A percentile compares a stretch with the other conserved stretches of the same genome.
Evolutionary conservation across 2,113 vertebrate species (phyloP).

Genomic region (Ceyx cyanopectus): DNA sequence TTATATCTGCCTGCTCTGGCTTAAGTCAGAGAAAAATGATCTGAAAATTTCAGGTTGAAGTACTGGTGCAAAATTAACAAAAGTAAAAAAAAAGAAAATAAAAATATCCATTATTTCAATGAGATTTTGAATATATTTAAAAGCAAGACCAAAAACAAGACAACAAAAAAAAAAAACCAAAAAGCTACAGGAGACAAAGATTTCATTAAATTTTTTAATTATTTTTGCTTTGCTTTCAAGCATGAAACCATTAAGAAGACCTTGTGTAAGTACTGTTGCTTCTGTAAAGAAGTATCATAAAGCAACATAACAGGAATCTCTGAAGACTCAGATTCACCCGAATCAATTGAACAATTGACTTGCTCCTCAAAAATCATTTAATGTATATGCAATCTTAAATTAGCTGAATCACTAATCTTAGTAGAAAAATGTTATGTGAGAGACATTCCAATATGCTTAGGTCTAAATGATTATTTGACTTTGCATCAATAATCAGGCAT

Average conservation of each 20-base stretch:
- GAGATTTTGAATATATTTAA: background rate
- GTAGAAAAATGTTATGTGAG: background rate
- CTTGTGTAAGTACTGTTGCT: background rate
- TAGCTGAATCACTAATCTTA: conserved; percentile 7
- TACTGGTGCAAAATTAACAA: background rate
- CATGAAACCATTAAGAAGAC: background rate
- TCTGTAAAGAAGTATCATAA: background rate
- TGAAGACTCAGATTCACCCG: background rate
- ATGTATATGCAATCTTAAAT: conserved; percentile 3
- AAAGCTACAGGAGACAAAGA: background rate
- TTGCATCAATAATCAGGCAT: conserved; percentile 25
- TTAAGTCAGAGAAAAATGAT: background rate
- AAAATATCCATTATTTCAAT: background rate
- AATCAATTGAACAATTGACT: background rate
- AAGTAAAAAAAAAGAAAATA: background rate
- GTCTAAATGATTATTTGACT: conserved; percentile 10
- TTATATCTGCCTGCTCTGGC: background rate
- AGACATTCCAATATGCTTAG: conserved; percentile 17
- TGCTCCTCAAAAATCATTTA: background rate
- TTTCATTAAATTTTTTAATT: background rate
- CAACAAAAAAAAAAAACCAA: background rate
- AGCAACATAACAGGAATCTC: background rate
- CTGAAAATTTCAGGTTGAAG: background rate
- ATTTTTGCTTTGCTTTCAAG: background rate
- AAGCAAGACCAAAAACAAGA: background rate